Evolutionary conservation across 2,888 invertebrate genomes (phyloP).

Genomic region (Trichogramma dendrolimi): DNA sequence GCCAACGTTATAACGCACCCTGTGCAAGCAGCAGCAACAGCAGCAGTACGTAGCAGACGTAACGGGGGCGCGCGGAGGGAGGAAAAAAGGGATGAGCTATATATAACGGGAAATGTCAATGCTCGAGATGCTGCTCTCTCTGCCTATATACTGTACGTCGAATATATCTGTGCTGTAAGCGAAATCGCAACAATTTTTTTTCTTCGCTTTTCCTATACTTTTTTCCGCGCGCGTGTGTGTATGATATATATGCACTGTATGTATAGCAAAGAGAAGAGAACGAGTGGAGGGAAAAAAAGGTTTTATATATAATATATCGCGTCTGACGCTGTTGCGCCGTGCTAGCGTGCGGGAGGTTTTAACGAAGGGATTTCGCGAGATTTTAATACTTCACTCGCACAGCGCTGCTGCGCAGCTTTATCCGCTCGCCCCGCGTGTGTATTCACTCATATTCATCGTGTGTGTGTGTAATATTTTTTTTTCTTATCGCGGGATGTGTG

Average conservation of each 20-base stretch:
- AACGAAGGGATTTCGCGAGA: conserved; percentile 17
- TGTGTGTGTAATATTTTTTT: background rate
- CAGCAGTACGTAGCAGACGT: too few species aligned
- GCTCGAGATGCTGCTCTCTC: conserved; percentile 3
- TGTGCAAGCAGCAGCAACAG: too few species aligned
- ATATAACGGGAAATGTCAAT: conserved; percentile 15
- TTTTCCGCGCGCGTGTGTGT: background rate
- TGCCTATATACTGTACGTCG: too few species aligned
- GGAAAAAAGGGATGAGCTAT: background rate
- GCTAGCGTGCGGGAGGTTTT: conserved; percentile 11
- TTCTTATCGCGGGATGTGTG: background rate
- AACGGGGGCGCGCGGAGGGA: background rate
- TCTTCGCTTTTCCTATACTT: background rate
- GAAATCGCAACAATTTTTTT: conserved; percentile 24
- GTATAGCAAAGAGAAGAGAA: background rate
- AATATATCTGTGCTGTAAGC: conserved; percentile 6
- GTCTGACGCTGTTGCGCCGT: too few species aligned
- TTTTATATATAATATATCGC: too few species aligned
- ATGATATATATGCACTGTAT: conserved; percentile 7
- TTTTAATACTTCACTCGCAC: too few species aligned
- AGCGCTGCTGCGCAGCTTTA: too few species aligned
- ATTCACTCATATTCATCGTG: conserved; percentile 7
- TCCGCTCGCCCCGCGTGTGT: background rate
- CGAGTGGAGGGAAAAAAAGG: too few species aligned
- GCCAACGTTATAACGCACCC: too few species aligned